Conservation (phyloP, 2,797 vertebrate genomes). For the Prionace glauca region DNA sequence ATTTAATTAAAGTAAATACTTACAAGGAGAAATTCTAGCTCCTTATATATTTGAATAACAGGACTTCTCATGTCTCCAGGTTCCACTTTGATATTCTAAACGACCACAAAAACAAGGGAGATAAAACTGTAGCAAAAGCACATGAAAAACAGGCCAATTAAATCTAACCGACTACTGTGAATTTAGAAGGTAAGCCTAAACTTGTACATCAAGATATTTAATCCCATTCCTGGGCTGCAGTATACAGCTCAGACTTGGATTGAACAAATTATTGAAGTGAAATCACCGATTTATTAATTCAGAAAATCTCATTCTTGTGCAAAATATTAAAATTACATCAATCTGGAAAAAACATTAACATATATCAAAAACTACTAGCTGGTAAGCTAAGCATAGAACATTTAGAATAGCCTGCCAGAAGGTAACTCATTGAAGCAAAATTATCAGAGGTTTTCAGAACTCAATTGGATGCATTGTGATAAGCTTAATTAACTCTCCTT, state of each 20-base stretch:
- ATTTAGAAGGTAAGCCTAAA: neutral
- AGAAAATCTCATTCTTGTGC: neutral
- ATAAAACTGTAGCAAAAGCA: neutral
- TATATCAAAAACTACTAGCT: neutral
- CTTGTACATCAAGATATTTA: neutral
- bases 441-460: neutral
- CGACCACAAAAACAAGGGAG: conserved; percentile 8
- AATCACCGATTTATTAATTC: neutral
- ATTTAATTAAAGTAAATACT: conserved; percentile 46
- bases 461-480: neutral
- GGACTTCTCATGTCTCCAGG: conserved; percentile 75
- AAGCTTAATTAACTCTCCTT: neutral
- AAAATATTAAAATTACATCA: neutral
- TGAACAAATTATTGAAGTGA: neutral
- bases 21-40: conserved; percentile 84
- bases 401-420: neutral
- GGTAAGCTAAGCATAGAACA: neutral
- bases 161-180: neutral
- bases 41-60: conserved; percentile 72
- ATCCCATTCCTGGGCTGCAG: neutral
- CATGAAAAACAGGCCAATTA: neutral
- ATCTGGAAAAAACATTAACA: neutral
- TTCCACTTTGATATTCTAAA: conserved; percentile 78
- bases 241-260: neutral
- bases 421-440: neutral